phyloP scores from a whole-genome alignment of 2,888 invertebrate genomes.

The Phymatocera aterrima region DNA sequence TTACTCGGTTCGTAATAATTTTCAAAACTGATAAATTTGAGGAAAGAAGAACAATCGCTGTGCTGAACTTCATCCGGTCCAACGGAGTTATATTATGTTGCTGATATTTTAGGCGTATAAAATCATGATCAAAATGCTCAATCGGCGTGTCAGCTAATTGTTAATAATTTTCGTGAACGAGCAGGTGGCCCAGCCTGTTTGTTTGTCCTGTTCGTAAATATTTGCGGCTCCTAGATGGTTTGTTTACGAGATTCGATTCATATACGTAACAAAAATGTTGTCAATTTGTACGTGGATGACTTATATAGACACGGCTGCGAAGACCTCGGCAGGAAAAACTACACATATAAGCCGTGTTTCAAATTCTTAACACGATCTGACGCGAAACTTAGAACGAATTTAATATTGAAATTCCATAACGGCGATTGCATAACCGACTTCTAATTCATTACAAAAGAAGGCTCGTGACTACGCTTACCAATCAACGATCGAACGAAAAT shows the following conservation, averaged over 20 bases:
- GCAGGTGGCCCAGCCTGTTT: not conserved
- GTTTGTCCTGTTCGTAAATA: not conserved
- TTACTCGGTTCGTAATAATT: not conserved
- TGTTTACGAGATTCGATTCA: conserved; percentile 10
- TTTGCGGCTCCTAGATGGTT: conserved; percentile 1
- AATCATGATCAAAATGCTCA: not conserved
- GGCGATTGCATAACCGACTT: conserved; percentile 13
- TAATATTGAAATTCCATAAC: conserved; percentile 7
- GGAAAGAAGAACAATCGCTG: not conserved
- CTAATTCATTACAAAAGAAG: conserved; percentile 37
- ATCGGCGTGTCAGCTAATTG: not conserved
- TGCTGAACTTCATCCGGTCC: not conserved
- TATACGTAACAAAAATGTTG: not conserved
- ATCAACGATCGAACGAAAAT: conserved; percentile 49
- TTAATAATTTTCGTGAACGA: not conserved
- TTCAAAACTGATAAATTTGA: not conserved
- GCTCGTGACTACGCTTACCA: conserved; percentile 24
- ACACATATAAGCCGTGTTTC: not conserved
- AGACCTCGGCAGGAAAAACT: conserved; percentile 9
- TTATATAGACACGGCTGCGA: not conserved
- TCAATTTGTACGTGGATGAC: not conserved
- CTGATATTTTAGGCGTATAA: not conserved
- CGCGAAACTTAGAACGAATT: conserved; percentile 21
- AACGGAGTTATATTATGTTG: not conserved
- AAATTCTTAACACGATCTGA: conserved; percentile 18